Conservation (phyloP, 2,888 invertebrate species). For the Tigriopus californicus region DNA sequence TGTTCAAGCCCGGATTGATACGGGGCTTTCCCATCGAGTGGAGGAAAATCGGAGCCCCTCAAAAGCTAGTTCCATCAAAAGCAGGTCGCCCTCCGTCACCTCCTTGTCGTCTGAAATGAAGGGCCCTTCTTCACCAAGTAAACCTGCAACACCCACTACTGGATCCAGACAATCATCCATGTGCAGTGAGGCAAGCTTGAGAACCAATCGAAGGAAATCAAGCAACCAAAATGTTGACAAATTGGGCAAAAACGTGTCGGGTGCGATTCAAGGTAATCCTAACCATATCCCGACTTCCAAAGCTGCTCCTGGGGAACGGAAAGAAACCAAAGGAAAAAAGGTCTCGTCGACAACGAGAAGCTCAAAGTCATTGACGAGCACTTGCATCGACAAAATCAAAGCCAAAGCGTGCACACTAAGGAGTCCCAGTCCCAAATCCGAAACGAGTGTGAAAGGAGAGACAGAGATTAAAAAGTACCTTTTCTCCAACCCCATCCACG, state of each 20-base stretch:
- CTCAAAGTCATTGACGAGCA: neutral
- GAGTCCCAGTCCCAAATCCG: neutral
- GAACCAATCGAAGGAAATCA: neutral
- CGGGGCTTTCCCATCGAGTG: no score
- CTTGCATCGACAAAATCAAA: conserved; percentile 2
- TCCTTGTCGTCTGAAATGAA: no score
- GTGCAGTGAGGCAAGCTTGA: neutral
- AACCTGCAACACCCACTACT: neutral
- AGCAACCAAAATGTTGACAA: no score
- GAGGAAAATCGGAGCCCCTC: no score
- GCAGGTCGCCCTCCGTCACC: no score
- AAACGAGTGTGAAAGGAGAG: neutral
- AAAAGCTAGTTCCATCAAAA: no score
- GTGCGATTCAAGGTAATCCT: neutral
- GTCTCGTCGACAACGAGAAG: neutral
- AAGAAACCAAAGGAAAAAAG: neutral
- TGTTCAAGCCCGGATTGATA: no score
- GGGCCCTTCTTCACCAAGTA: no score
- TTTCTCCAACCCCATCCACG: conserved; percentile 4
- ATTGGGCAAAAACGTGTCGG: no score
- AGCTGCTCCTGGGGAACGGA: neutral
- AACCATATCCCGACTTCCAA: neutral
- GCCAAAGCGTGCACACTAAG: neutral
- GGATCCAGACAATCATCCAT: neutral
- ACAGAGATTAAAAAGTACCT: neutral